Evolutionary conservation across 1,140 invertebrate species (phyloP).

Genomic region (Platorchestia sp.): DNA sequence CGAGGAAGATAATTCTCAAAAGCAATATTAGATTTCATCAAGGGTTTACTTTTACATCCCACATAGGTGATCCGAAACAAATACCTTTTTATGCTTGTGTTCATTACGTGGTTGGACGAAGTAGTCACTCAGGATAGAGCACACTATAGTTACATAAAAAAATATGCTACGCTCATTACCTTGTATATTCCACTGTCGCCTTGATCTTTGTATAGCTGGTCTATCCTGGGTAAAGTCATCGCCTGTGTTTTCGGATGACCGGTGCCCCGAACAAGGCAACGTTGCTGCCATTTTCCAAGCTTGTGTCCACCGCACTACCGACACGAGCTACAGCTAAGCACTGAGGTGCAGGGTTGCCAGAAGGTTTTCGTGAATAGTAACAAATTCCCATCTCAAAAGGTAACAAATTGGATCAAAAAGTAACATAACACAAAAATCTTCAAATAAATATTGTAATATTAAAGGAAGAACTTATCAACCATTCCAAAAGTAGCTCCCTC

Average conservation of each 20-base stretch:
- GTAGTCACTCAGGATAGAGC: neutral
- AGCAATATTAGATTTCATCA: neutral
- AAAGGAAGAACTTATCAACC: too few relatives aligned
- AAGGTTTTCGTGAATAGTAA: too few relatives aligned
- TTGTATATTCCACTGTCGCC: slow-evolving; percentile 41
- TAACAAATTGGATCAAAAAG: too few relatives aligned
- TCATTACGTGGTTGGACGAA: neutral
- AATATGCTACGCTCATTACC: neutral
- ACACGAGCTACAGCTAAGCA: neutral
- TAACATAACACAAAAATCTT: too few relatives aligned
- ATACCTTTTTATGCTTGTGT: neutral
- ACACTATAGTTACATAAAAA: neutral
- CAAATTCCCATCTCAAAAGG: too few relatives aligned
- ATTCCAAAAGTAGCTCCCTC: too few relatives aligned
- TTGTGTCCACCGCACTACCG: neutral
- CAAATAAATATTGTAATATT: too few relatives aligned
- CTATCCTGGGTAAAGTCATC: neutral
- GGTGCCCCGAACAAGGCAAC: neutral
- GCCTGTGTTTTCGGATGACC: neutral
- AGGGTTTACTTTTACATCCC: neutral
- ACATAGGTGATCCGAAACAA: neutral
- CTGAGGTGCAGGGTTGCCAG: too few relatives aligned
- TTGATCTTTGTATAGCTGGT: slow-evolving; percentile 1
- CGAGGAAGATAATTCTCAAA: too few relatives aligned
- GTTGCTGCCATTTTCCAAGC: neutral